Evolutionary conservation across 2,113 vertebrate genomes (phyloP), one percentile per base, ranked within the genome.

Genomic region (Sinocyclocheilus anophthalmus): DNA sequence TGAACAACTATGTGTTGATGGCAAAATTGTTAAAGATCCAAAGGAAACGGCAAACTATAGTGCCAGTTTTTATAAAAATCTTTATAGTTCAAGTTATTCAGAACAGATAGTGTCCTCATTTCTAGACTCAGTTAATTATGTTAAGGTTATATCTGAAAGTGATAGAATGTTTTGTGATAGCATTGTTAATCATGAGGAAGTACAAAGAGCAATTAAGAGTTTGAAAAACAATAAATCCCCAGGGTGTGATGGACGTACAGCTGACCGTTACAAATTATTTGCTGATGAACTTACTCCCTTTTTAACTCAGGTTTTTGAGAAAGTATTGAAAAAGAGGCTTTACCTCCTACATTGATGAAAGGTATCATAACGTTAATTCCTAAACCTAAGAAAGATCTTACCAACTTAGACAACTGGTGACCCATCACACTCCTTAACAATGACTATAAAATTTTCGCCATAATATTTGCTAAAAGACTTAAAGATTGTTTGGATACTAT

Each of bases 161-260:
- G 72, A 50, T 48, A 22, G 8, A 42, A 42, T 42, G 8, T 42
- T 42, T 42, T 42, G 39, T 42, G 39, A 42, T 42, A 42, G 39
- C 1, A 4, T 13, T 76, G 45, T 50, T 7, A 50, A 5, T 13
- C n/a, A 11, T 24, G 42, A 48, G 10, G 39, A 42, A 42, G 37
- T n/a, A 45, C 37, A 45, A 24, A 76, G 22, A 2, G 22, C 22
- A 24, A n/a, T 75, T 45, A 75, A 75, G 37, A 45, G 33, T 3
- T 39, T 72, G 69, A 42, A 73, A 72, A 73, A 73, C 9, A 73
- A 73, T 73, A 73, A 73, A 45, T 45, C 39, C 20, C 39, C 37
- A n/a, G 22, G 72, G n/a, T 48, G 42, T 75, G 72, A 75, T 26
- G 26, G 26, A 26, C 26, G 26, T 26, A 26, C 26, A 26, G 26